Conservation (phyloP, 2,888 invertebrate species). For the Noctua pronuba region DNA sequence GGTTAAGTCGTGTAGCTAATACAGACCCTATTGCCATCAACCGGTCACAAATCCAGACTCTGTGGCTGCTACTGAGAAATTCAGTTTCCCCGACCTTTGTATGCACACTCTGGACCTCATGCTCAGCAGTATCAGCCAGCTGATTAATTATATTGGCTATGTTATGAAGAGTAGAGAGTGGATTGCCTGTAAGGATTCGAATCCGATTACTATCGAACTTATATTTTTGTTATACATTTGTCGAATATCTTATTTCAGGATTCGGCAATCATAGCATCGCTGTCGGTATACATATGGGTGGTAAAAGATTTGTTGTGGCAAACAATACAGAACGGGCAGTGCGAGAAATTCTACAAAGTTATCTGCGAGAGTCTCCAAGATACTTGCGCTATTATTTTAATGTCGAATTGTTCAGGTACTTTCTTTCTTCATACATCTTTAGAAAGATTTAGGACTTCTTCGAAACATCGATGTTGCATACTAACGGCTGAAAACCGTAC, state of each 20-base stretch:
- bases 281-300: conserved; percentile 6
- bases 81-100: background rate
- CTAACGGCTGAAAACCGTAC: too few species aligned
- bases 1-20: too few species aligned
- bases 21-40: too few species aligned
- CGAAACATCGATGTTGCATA: too few species aligned
- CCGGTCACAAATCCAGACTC: background rate
- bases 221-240: too few species aligned
- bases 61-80: background rate
- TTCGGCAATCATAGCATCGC: background rate
- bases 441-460: too few species aligned
- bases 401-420: conserved; percentile 17
- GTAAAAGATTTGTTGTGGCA: conserved; percentile 9
- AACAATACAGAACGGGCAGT: background rate
- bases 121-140: background rate
- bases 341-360: conserved; percentile 22
- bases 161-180: too few species aligned
- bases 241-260: conserved; percentile 14
- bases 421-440: background rate
- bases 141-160: background rate
- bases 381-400: conserved; percentile 11
- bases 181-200: too few species aligned
- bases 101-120: background rate
- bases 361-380: conserved; percentile 1
- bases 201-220: too few species aligned